Base-by-base conservation (phyloP, 2,113 vertebrate species). In the Cynopterus brachyotis region DNA sequence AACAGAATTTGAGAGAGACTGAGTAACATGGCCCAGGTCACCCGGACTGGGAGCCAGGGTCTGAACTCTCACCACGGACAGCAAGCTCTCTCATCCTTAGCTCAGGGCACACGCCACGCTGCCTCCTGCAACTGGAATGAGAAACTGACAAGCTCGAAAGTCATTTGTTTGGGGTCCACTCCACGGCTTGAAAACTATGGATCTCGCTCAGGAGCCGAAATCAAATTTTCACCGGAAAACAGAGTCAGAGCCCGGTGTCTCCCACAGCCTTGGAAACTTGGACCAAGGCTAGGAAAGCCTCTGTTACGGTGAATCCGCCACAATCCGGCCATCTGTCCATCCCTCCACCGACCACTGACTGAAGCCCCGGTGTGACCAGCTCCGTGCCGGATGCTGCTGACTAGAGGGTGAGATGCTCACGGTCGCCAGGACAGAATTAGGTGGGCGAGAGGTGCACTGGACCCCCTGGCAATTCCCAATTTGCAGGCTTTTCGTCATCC, bases 311-410 rank as follows among this genome's bases (percentile, higher is more conserved):
- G 40, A 82, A 19, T 30, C 32, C 40, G 7, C 12, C 67, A 9
- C 28, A 17, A 7, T n/a, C 73, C 0, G 0, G 64, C 37, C n/a
- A 40, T 16, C 67, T 40, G 73, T 42, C 93, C 57, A 19, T 47
- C 60, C 28, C 2, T 3, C 37, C 17, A 0, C 69, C 17, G 10
- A 1, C 17, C 19, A 0, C 47, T 3, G 22, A n/a, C 30, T 16
- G n/a, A 35, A 17, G n/a, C 19, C 16, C 17, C 32, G 0, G 15
- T 0, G 0, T 4, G 62, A 5, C 64, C 13, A 11, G n/a, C 53
- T 89, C 82, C 12, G 20, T 2, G 78, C 28, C 42, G 11, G 40
- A 16, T 4, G 35, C 62, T 60, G 37, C 28, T 15, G 20, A 53
- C 7, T 4, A 3, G 32, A 42, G 32, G 5, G 12, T 5, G 28